Conservation (phyloP, 2,888 invertebrate species). For the Xanthorhoe designata region DNA sequence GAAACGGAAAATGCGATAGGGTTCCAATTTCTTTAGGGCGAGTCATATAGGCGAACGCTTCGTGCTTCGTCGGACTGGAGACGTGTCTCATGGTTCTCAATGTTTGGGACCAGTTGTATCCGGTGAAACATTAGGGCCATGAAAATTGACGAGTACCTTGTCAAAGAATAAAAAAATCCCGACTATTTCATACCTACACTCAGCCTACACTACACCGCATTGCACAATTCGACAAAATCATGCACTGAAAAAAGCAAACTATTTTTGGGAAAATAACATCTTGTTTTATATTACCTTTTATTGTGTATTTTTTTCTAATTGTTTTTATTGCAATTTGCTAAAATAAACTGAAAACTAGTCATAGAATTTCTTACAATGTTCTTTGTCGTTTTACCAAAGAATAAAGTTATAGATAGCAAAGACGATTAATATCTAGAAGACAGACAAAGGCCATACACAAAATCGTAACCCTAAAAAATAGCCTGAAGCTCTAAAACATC, state of each 20-base stretch:
- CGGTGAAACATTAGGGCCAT: slow-evolving; percentile 53
- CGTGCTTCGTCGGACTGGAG: slow-evolving; percentile 71
- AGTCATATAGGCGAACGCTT: slow-evolving; percentile 76
- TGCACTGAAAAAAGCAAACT: slow-evolving; percentile 34
- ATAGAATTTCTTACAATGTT: slow-evolving; percentile 26
- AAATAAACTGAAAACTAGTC: slow-evolving; percentile 39
- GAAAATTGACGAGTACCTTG: slow-evolving; percentile 26
- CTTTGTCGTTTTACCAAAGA: slow-evolving; percentile 35
- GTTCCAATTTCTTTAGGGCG: slow-evolving; percentile 37
- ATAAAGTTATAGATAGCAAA: slow-evolving; percentile 37
- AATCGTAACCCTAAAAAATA: too few species aligned
- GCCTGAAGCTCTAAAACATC: too few species aligned
- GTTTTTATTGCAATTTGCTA: slow-evolving; percentile 32
- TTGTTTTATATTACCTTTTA: slow-evolving; percentile 17
- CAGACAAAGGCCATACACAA: too few species aligned
- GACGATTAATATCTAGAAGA: too few species aligned
- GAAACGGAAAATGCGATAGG: slow-evolving; percentile 30
- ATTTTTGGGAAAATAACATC: slow-evolving; percentile 13
- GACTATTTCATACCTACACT: slow-evolving; percentile 42
- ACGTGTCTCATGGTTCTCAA: slow-evolving; percentile 77
- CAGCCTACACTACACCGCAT: slow-evolving; percentile 63
- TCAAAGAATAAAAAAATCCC: slow-evolving; percentile 58
- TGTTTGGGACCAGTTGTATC: slow-evolving; percentile 68
- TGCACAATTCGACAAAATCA: slow-evolving; percentile 64
- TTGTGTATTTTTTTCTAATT: slow-evolving; percentile 21